phyloP scores from a whole-genome alignment of 2,113 vertebrate genomes.

The Clarias magur region DNA sequence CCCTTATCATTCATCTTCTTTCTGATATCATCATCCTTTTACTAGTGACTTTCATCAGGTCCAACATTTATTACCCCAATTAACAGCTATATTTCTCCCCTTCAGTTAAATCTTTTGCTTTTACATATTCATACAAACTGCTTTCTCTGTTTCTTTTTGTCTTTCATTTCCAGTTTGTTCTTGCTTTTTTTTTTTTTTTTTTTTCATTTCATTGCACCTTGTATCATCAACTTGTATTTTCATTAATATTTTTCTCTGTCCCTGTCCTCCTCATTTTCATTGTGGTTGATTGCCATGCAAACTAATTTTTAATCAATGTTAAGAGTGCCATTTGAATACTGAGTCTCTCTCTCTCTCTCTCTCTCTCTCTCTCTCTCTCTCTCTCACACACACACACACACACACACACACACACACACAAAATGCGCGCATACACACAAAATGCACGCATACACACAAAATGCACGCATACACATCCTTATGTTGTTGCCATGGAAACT shows the following conservation, averaged over 20 bases:
- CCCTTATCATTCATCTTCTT: neutral
- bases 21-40: neutral
- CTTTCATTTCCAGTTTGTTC: neutral
- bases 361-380: no score
- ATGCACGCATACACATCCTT: constrained; percentile 11
- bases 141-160: neutral
- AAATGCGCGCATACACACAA: constrained; percentile 17
- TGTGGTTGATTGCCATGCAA: neutral
- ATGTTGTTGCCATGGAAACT: constrained; percentile 57
- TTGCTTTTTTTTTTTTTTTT: neutral
- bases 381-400: no score
- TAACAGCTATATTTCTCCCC: neutral
- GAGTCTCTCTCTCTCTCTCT: no score
- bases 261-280: neutral
- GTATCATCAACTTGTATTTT: neutral
- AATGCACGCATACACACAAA: neutral
- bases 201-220: neutral
- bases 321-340: neutral
- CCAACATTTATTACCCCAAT: neutral
- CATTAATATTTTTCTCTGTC: neutral
- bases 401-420: neutral
- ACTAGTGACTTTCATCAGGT: neutral
- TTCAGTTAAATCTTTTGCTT: neutral
- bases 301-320: neutral
- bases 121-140: neutral